Conservation (phyloP, 2,797 vertebrate genomes). For the Lophius americanus region DNA sequence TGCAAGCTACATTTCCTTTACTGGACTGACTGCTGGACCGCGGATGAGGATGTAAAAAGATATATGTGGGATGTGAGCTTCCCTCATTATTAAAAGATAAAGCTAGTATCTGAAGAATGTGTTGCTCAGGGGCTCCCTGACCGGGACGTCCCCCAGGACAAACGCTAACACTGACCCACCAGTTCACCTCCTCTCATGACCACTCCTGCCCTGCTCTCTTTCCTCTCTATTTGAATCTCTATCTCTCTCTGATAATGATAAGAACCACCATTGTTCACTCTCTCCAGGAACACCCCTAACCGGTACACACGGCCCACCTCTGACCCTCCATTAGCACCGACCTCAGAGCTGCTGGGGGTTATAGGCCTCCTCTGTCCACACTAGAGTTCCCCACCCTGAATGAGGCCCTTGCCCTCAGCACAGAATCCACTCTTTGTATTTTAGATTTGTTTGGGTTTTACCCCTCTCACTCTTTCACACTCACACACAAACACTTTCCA, state of each 20-base stretch:
- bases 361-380: conserved; percentile 60
- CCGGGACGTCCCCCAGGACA: conserved; percentile 36
- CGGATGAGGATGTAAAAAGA: conserved; percentile 49
- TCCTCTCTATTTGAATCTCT: not conserved
- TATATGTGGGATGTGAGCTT: conserved; percentile 49
- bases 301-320: conserved; percentile 51
- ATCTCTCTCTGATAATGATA: conserved; percentile 49
- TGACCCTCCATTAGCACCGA: conserved; percentile 58
- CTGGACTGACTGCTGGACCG: conserved; percentile 27
- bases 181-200: not conserved
- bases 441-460: conserved; percentile 76
- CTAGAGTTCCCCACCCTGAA: conserved; percentile 46
- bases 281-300: conserved; percentile 35
- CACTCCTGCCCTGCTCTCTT: conserved; percentile 21
- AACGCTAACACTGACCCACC: conserved; percentile 29
- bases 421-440: conserved; percentile 80
- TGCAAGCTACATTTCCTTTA: conserved; percentile 38
- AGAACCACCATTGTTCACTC: conserved; percentile 50
- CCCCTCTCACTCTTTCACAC: conserved; percentile 40
- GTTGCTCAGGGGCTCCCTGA: conserved; percentile 36
- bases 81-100: conserved; percentile 60
- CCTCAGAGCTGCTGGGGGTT: conserved; percentile 46
- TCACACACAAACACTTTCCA: conserved; percentile 49
- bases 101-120: conserved; percentile 63
- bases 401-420: conserved; percentile 60